Evolutionary conservation across 2,113 vertebrate genomes (phyloP), one percentile per base, ranked within the genome.

Genomic region (Camelus dromedarius): DNA sequence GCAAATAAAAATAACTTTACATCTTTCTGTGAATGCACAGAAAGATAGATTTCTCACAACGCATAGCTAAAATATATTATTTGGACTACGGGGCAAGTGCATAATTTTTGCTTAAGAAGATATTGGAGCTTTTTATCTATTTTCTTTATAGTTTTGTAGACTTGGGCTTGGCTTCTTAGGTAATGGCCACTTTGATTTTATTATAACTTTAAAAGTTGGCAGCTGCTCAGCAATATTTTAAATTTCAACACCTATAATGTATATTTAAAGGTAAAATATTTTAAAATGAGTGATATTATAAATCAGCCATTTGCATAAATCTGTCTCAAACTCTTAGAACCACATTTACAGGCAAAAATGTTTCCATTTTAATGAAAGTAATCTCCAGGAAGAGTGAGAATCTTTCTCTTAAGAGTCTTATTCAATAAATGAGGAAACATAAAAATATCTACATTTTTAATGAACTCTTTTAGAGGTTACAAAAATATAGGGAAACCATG

Each of bases 401-500:
- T 75, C 89, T 88, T 89, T 94, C 38, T 62, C 16, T 58, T 67
- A 67, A 86, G 8, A 46, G 26, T 79, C 62, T 38, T 66, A 93
- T 82, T 67, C 30, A 66, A 26, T 67, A 85, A 52, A 26, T 46
- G 14, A 95, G 50, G 56, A 86, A 87, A 83, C 28, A 38, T 48
- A 70, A 92, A 66, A 96, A 70, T 50, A 85, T 64, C 13, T 87
- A 42, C 73, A 85, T 89, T 77, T 93, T 97, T 86, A 93, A 11
- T 98, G 81, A 60, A 58, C 86, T 96, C 77, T 77, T 98, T 97
- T 93, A 95, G 92, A 98, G 87, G 87, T 95, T 96, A 95, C 86
- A 80, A 95, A 91, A 77, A 93, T 93, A 98, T 8, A 12, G 32
- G 54, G 52, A 92, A 85, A 35, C 26, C 8, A 73, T 26, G 24